Base-by-base conservation (phyloP, 2,888 invertebrate genomes). In the Eurois occulta region DNA sequence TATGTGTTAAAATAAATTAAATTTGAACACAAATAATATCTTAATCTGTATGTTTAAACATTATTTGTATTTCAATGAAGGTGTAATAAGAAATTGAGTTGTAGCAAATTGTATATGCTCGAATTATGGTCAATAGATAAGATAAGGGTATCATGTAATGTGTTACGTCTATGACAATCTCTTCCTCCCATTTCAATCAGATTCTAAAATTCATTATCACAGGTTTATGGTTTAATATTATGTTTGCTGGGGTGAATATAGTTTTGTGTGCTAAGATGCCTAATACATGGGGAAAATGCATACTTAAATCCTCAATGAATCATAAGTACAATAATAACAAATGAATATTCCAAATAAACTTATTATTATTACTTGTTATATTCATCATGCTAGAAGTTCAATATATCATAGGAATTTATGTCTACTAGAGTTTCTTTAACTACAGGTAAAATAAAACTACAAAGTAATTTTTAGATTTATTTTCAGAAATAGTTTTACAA, bases 401-500 rank as follows among this genome's bases (percentile, higher is more conserved):
- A n/a, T 46, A 18, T 28, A 18, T 71, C 11, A 73, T n/a, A 48
- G 2, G 2, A 43, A 28, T 76, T 41, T n/a, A 46, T 21, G 21
- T 6, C 41, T 21, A 60, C 8, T 72, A 21, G 0, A 28, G 13
- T 8, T 24, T 65, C n/a, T 16, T 18, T n/a, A 55, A 5, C 28
- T 38, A 46, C 1, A 62, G 46, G 68, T 32, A 41, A 16, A 64
- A 75, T 60, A 60, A 83, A 83, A 69, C 13, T 13, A 16, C 41
- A 24, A 32, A 43, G 90, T 87, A 92, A 88, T 90, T 92, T 87
- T 93, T 94, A 72, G 84, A 89, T 91, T 94, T 95, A 88, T 88
- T 91, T 86, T 95, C 94, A 65, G 92, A 91, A 76, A 90, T 80
- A 83, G 90, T 81, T 90, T 95, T 95, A 75, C 90, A 89, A 85